A percentile compares a stretch with the other conserved stretches of the same genome.
These are phyloP conservation scores for Lerista edwardsae DNA, from an alignment of 2,797 vertebrate species.

Conservation along the genomic window DNA sequence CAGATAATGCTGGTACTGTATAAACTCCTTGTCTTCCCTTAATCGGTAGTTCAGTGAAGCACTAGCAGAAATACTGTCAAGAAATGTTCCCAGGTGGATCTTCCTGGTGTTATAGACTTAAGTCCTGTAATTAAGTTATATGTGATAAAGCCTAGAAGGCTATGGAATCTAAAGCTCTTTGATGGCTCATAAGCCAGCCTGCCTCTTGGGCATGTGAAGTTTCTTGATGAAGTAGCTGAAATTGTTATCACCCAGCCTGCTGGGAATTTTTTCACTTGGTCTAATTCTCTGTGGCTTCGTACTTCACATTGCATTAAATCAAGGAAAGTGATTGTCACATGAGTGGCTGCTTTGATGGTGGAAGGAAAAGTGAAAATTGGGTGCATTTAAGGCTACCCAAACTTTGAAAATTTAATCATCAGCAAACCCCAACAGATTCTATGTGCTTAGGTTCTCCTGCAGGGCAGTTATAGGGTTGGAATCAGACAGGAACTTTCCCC, in stretches of 20 bases:
- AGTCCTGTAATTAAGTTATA: conserved; percentile 38
- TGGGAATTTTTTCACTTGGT: conserved; percentile 7
- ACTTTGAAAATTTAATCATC: conserved; percentile 1
- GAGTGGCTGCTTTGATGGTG: background rate
- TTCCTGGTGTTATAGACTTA: conserved; percentile 2
- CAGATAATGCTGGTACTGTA: background rate
- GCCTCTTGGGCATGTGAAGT: background rate
- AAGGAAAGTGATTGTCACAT: background rate
- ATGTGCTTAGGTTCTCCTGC: background rate
- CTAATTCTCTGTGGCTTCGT: conserved; percentile 25
- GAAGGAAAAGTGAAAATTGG: background rate
- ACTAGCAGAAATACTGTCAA: background rate
- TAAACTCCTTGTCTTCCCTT: background rate
- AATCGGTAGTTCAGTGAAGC: background rate
- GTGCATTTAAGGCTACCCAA: background rate
- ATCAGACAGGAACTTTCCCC: background rate
- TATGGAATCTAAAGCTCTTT: conserved; percentile 24
- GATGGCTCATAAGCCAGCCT: conserved; percentile 30
- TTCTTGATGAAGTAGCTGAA: conserved; percentile 37
- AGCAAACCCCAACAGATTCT: conserved; percentile 7
- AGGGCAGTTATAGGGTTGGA: background rate
- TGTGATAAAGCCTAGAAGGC: conserved; percentile 25
- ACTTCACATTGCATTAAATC: conserved; percentile 9
- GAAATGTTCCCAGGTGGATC: conserved; percentile 6
- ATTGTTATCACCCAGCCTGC: conserved; percentile 30